These are phyloP conservation scores for Nephrotoma flavescens DNA, from an alignment of 2,888 invertebrate species.

Conservation along the genomic window DNA sequence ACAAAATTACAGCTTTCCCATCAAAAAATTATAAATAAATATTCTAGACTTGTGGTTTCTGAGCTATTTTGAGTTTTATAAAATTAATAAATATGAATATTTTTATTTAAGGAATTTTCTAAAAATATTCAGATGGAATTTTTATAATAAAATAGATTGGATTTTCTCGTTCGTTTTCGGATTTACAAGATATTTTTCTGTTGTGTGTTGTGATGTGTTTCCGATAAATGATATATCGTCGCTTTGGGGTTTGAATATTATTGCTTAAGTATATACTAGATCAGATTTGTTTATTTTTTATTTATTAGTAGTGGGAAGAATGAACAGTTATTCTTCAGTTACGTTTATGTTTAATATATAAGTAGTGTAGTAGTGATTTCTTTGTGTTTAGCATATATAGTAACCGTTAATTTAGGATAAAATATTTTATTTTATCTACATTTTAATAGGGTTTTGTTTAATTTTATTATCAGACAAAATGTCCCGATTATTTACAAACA, in stretches of 20 bases:
- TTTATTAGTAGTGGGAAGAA: not conserved
- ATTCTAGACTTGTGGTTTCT: too few species aligned
- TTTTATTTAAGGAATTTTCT: too few species aligned
- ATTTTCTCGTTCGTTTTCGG: not conserved
- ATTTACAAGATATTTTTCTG: not conserved
- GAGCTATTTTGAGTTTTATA: too few species aligned
- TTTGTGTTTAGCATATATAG: not conserved
- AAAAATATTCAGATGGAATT: too few species aligned
- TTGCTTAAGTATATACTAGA: not conserved
- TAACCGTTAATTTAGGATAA: not conserved
- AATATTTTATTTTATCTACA: not conserved
- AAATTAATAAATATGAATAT: too few species aligned
- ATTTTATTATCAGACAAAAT: not conserved
- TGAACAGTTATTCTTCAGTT: not conserved
- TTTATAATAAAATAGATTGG: too few species aligned
- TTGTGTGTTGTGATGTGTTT: not conserved
- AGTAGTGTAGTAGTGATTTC: not conserved
- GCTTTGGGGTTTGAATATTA: not conserved
- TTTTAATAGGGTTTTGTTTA: not conserved
- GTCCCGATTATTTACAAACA: not conserved
- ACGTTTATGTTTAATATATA: too few species aligned
- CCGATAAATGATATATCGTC: not conserved
- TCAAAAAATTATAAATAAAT: too few species aligned
- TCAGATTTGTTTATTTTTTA: not conserved
- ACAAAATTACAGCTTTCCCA: too few species aligned